These are phyloP conservation scores for Paramisgurnus dabryanus DNA, from an alignment of 2,113 vertebrate species.

Conservation along the genomic window DNA sequence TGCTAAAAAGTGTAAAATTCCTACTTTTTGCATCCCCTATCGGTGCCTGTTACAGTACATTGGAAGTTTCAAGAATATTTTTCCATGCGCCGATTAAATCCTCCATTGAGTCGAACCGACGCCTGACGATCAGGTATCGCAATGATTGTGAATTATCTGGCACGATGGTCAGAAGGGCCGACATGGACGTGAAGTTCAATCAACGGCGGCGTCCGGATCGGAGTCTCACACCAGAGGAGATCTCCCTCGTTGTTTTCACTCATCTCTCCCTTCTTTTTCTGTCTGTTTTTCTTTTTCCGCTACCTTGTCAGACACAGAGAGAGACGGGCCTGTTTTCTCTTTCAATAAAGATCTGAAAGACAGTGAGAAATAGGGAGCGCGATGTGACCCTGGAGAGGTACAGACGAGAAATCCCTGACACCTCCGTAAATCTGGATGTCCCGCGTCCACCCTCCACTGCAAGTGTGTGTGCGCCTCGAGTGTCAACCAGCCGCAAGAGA, in stretches of 20 bases:
- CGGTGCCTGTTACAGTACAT: background rate
- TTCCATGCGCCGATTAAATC: conserved; percentile 30
- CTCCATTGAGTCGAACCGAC: conserved; percentile 26
- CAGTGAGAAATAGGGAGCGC: background rate
- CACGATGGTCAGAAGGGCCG: conserved; percentile 12
- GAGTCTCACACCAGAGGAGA: conserved; percentile 25
- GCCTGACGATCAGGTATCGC: conserved; percentile 36
- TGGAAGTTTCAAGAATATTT: conserved; percentile 27
- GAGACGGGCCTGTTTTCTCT: conserved; percentile 54
- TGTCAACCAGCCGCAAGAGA: conserved; percentile 55
- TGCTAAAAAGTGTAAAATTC: background rate
- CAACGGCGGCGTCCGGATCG: conserved; percentile 48
- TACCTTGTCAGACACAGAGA: conserved; percentile 49
- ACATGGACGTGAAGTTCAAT: conserved; percentile 46
- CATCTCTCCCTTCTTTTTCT: conserved; percentile 28
- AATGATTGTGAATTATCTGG: conserved; percentile 31
- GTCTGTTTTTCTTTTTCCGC: conserved; percentile 51
- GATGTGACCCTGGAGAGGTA: conserved; percentile 48
- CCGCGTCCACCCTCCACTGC: conserved; percentile 34
- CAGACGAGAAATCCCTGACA: conserved; percentile 56
- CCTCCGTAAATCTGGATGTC: conserved; percentile 57
- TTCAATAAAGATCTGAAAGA: conserved; percentile 43
- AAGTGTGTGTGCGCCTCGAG: conserved; percentile 42
- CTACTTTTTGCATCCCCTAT: background rate
- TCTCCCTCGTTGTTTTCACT: conserved; percentile 51